Evolutionary conservation across 2,888 invertebrate species (phyloP), one percentile per base, ranked within the genome.

Genomic region (Silvanus unidentatus): DNA sequence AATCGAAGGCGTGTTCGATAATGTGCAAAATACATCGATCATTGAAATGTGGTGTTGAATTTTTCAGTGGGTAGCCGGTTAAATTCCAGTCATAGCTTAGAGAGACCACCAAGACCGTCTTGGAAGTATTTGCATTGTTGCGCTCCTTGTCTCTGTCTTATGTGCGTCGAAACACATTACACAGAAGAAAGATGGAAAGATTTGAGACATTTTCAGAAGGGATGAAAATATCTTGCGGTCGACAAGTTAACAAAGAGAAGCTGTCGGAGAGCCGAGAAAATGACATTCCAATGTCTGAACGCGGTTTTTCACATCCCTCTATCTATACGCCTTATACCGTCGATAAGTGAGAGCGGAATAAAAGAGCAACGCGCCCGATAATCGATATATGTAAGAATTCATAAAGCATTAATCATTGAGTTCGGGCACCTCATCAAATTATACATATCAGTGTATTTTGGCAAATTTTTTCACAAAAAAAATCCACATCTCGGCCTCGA

Each of bases 211-310:
- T 58, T 62, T 59, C 51, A 47, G 46, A 48, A 49, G 55, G 54
- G 57, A 59, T 58, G 62, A 54, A 59, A 65, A 64, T 63, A 64
- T 62, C 59, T 64, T 55, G 59, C 59, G 62, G 64, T 60, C 59
- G 64, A 64, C 61, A 62, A 58, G 60, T 60, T 61, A 64, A 65
- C 65, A 66, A 64, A 60, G 61, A 57, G 53, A 52, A 54, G 58
- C 58, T 58, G 57, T 58, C 56, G 59, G 57, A 55, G 59, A 58
- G 59, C 58, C 58, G 59, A 52, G 57, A 57, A 64, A 64, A 64
- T 64, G 64, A 58, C 63, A 64, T 64, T 64, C 63, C 64, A 50
- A 60, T 64, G 63, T 64, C 63, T 59, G 55, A 53, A 52, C 54
- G 58, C 58, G 58, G 55, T 58, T 52, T 54, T 50, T 52, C 50